These are phyloP conservation scores for Thaumatotibia leucotreta DNA, from an alignment of 1,140 invertebrate genomes.

Conservation along the genomic window DNA sequence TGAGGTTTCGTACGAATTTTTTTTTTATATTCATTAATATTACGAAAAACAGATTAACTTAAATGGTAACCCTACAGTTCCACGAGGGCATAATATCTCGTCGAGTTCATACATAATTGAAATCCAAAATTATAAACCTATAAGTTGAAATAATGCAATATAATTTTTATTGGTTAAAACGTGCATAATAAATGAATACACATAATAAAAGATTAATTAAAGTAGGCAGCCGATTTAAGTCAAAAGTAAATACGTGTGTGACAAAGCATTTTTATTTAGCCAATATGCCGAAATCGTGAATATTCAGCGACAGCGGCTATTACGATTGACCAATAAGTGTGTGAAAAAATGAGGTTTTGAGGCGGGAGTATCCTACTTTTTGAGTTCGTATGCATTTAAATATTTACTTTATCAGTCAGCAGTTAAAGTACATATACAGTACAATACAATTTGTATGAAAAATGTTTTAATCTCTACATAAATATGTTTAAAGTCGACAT, in stretches of 20 bases:
- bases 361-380: constrained; percentile 65
- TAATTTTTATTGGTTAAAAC: too few relatives aligned
- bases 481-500: constrained; percentile 49
- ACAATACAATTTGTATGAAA: constrained; percentile 40
- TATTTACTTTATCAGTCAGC: constrained; percentile 35
- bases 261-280: neutral
- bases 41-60: too few relatives aligned
- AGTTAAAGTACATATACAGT: constrained; percentile 52
- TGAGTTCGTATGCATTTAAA: constrained; percentile 22
- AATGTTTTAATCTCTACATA: constrained; percentile 53
- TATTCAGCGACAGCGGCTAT: constrained; percentile 61
- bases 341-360: constrained; percentile 74
- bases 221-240: too few relatives aligned
- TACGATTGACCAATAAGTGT: constrained; percentile 73
- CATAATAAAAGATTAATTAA: too few relatives aligned
- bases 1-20: too few relatives aligned
- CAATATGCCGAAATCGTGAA: neutral
- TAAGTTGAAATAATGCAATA: too few relatives aligned
- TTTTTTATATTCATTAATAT: too few relatives aligned
- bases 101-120: too few relatives aligned
- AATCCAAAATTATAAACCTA: too few relatives aligned
- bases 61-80: too few relatives aligned
- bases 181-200: too few relatives aligned
- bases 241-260: neutral
- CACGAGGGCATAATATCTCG: too few relatives aligned